A percentile compares a stretch with the other conserved stretches of the same genome.
These are phyloP conservation scores for Hestina assimilis DNA, from an alignment of 1,140 invertebrate species.

Conservation along the genomic window DNA sequence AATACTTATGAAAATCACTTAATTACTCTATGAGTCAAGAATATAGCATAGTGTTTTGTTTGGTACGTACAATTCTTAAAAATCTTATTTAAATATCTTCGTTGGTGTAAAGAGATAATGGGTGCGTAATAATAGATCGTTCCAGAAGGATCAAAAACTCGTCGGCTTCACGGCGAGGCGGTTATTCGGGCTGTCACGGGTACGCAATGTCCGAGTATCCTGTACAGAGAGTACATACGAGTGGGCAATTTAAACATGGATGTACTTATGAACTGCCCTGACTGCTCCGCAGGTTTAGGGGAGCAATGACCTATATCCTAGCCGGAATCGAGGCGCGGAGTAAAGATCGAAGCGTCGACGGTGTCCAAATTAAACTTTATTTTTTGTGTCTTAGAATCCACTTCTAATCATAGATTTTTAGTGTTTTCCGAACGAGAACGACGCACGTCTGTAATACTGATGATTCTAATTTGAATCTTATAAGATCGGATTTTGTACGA, in stretches of 20 bases:
- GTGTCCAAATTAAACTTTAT: constrained; percentile 69
- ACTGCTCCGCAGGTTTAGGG: constrained; percentile 74
- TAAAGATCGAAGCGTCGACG: constrained; percentile 51
- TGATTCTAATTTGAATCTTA: constrained; percentile 64
- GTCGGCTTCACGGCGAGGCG: constrained; percentile 45
- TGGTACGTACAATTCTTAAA: no score
- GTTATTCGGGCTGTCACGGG: constrained; percentile 47
- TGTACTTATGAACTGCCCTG: constrained; percentile 72
- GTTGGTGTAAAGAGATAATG: constrained; percentile 18
- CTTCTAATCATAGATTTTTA: constrained; percentile 67
- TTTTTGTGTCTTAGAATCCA: constrained; percentile 70
- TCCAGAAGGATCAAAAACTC: constrained; percentile 44
- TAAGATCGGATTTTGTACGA: constrained; percentile 42
- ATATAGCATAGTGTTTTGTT: no score
- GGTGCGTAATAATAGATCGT: constrained; percentile 37
- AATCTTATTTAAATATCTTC: constrained; percentile 8
- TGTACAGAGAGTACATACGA: constrained; percentile 71
- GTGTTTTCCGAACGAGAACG: constrained; percentile 47
- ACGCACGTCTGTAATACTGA: constrained; percentile 47
- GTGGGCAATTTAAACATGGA: constrained; percentile 74
- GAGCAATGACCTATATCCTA: constrained; percentile 78
- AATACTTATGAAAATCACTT: not conserved
- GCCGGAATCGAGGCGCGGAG: constrained; percentile 45
- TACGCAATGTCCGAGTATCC: constrained; percentile 56
- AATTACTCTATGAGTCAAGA: not conserved